These are phyloP conservation scores for Leptinotarsa texana DNA, from an alignment of 1,140 invertebrate genomes.

Conservation along the genomic window DNA sequence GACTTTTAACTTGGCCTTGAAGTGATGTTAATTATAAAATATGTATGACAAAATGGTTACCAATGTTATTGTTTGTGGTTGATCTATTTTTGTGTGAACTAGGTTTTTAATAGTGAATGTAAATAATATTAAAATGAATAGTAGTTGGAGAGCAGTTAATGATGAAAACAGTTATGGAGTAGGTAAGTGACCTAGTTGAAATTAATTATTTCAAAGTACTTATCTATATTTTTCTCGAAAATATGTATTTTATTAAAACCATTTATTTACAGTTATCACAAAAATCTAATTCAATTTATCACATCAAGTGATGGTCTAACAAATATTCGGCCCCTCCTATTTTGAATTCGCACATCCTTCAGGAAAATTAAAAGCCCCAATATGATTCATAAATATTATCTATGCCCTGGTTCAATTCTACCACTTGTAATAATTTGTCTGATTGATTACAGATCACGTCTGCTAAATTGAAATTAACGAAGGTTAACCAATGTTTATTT, in stretches of 20 bases:
- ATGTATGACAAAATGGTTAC: conserved; percentile 14
- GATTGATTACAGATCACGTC: not conserved
- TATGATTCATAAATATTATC: not conserved
- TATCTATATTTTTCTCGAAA: conserved; percentile 5
- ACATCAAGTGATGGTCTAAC: conserved; percentile 22
- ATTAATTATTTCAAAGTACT: conserved; percentile 11
- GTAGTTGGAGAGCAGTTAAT: conserved; percentile 29
- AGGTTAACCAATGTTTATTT: conserved; percentile 1
- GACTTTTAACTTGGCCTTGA: not conserved
- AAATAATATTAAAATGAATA: conserved; percentile 27
- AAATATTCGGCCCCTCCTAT: conserved; percentile 5
- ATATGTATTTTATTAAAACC: no score
- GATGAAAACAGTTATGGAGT: conserved; percentile 35
- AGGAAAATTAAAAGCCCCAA: conserved; percentile 4
- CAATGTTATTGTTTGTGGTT: conserved; percentile 22
- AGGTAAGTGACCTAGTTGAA: conserved; percentile 28
- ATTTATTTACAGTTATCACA: no score
- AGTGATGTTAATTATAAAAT: not conserved
- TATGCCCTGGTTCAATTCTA: not conserved
- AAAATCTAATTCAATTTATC: conserved; percentile 14
- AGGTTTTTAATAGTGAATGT: not conserved
- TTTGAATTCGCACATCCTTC: conserved; percentile 12
- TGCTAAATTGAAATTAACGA: not conserved
- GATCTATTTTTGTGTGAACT: conserved; percentile 3
- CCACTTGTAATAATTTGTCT: not conserved